Evolutionary conservation across 2,888 invertebrate genomes (phyloP).

Genomic region (Andricus curvator): DNA sequence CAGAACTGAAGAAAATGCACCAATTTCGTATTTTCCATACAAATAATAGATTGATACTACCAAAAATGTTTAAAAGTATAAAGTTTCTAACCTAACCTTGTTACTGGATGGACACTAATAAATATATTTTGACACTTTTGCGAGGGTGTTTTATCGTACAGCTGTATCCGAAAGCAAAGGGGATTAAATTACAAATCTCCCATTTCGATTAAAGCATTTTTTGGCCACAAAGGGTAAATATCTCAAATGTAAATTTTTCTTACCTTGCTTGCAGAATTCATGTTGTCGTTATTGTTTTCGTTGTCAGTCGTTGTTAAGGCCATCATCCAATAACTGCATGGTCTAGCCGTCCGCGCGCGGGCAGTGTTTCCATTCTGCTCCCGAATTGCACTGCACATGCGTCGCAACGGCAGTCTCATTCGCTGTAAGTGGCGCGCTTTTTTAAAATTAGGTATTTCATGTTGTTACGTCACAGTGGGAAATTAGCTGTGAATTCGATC

Average conservation of each 20-base stretch:
- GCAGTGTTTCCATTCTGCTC: no score
- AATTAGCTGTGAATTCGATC: no score
- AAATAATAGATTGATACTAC: background rate
- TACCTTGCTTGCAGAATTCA: slow-evolving; percentile 76
- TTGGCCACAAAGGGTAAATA: background rate
- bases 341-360: no score
- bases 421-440: no score
- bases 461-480: no score
- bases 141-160: background rate
- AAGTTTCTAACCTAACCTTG: slow-evolving; percentile 12
- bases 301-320: background rate
- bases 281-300: slow-evolving; percentile 46
- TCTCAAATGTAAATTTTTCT: slow-evolving; percentile 52
- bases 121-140: background rate
- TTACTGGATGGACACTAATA: background rate
- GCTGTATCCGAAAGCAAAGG: background rate
- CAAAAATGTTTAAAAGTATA: background rate
- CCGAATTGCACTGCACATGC: no score
- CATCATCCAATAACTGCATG: no score
- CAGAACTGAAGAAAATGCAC: background rate
- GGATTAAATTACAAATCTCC: background rate
- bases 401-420: no score
- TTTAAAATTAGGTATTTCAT: no score
- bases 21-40: background rate
- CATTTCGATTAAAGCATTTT: background rate